A percentile compares a stretch with the other conserved stretches of the same genome.
Evolutionary conservation across 1,140 invertebrate genomes (phyloP).

Genomic region (Pogonus chalceus): DNA sequence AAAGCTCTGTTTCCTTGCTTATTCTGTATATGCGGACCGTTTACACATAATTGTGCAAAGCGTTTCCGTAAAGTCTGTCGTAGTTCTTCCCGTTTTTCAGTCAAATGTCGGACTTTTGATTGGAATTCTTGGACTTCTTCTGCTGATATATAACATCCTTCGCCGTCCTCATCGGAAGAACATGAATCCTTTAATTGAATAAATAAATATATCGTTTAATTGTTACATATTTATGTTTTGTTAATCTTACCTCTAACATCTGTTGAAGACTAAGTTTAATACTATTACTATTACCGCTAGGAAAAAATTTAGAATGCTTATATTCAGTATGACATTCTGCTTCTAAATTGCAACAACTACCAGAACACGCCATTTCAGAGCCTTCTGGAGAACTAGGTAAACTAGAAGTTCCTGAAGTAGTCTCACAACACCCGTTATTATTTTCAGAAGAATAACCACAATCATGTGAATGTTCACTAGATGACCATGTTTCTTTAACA

Average conservation of each 20-base stretch:
- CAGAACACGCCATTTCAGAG: constrained; percentile 74
- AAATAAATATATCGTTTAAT: too few species aligned
- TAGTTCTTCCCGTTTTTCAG: constrained; percentile 68
- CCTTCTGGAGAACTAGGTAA: constrained; percentile 68
- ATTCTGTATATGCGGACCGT: constrained; percentile 30
- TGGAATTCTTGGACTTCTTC: constrained; percentile 75
- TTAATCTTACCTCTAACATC: constrained; percentile 60
- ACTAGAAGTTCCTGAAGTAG: constrained; percentile 53
- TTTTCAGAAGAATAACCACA: constrained; percentile 74
- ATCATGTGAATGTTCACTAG: constrained; percentile 65
- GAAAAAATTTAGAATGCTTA: constrained; percentile 33
- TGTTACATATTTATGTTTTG: too few species aligned
- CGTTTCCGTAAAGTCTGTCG: constrained; percentile 68
- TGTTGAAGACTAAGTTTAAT: constrained; percentile 50
- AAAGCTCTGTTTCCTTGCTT: neutral
- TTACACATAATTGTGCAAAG: constrained; percentile 67
- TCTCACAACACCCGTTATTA: constrained; percentile 56
- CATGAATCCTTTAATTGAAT: constrained; percentile 26
- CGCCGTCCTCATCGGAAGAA: constrained; percentile 65
- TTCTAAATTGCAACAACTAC: constrained; percentile 70
- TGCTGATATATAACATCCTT: constrained; percentile 69
- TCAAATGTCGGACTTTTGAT: constrained; percentile 60
- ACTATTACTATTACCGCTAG: constrained; percentile 35
- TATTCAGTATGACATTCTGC: constrained; percentile 40
- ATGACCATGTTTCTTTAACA: constrained; percentile 41